Percentiles rank a stretch among this genome's conserved stretches.
phyloP scores from a whole-genome alignment of 2,888 invertebrate genomes.

The Drosophila maculinotata region DNA sequence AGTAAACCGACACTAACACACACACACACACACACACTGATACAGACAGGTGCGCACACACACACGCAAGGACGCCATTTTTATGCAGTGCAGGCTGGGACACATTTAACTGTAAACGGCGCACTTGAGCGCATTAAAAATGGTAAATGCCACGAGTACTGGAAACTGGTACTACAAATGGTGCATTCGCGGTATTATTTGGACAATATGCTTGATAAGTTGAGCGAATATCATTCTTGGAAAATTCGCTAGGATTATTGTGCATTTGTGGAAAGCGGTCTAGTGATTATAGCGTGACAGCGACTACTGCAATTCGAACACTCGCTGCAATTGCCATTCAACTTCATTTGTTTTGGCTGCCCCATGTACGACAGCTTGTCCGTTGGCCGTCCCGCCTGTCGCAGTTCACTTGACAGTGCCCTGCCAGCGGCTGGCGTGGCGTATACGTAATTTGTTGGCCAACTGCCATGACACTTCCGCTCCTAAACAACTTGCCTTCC shows the following conservation, averaged over 20 bases:
- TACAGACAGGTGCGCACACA: background rate
- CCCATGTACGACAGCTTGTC: conserved; percentile 32
- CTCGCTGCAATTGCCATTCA: conserved; percentile 39
- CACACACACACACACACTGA: conserved; percentile 1
- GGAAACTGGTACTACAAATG: background rate
- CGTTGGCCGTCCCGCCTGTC: conserved; percentile 35
- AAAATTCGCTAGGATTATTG: background rate
- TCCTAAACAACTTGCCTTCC: conserved; percentile 24
- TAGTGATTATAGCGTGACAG: conserved; percentile 19
- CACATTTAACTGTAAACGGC: conserved; percentile 32
- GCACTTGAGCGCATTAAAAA: conserved; percentile 47
- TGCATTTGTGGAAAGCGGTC: conserved; percentile 2
- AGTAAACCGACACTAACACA: conserved; percentile 10
- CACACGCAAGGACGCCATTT: conserved; percentile 11
- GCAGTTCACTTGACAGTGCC: conserved; percentile 46
- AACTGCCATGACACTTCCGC: conserved; percentile 38
- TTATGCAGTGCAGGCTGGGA: conserved; percentile 9
- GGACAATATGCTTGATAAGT: too few relatives aligned
- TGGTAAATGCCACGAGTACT: conserved; percentile 9
- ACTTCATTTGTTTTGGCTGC: conserved; percentile 52
- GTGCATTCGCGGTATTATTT: too few relatives aligned
- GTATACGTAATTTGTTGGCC: conserved; percentile 56
- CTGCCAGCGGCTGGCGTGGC: conserved; percentile 36
- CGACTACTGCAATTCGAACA: conserved; percentile 35
- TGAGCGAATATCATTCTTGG: background rate